A percentile compares a stretch with the other conserved stretches of the same genome.
Conservation (phyloP, 2,113 vertebrate species). For the Fulica atra region DNA sequence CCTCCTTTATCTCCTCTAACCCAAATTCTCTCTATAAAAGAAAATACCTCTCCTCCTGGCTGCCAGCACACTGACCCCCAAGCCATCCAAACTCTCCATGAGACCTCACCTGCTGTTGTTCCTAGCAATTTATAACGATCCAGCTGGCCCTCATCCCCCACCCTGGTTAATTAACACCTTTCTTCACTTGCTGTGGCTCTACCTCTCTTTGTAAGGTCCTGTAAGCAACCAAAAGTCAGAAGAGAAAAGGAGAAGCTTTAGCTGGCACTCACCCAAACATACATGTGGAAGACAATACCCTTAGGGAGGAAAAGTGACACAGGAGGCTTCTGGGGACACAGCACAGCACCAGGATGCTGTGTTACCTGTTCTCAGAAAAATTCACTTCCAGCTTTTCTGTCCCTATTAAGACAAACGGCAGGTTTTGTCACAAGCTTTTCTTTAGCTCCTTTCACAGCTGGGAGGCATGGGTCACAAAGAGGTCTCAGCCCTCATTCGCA, state of each 20-base stretch:
- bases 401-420: background rate
- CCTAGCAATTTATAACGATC: background rate
- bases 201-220: background rate
- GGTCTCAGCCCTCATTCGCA: background rate
- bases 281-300: background rate
- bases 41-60: background rate
- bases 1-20: background rate
- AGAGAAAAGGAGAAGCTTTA: background rate
- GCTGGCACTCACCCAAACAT: background rate
- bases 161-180: background rate
- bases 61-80: fast-evolving
- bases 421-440: background rate
- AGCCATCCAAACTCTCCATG: background rate
- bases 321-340: background rate
- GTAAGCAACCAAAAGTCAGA: background rate
- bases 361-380: background rate
- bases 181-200: background rate
- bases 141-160: background rate
- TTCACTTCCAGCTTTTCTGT: background rate
- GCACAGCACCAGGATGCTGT: background rate
- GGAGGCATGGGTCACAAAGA: background rate
- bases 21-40: background rate
- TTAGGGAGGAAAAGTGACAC: background rate
- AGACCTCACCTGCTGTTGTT: background rate
- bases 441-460: background rate